Conservation (phyloP, 2,797 vertebrate species). For the Neostethus bicornis region DNA sequence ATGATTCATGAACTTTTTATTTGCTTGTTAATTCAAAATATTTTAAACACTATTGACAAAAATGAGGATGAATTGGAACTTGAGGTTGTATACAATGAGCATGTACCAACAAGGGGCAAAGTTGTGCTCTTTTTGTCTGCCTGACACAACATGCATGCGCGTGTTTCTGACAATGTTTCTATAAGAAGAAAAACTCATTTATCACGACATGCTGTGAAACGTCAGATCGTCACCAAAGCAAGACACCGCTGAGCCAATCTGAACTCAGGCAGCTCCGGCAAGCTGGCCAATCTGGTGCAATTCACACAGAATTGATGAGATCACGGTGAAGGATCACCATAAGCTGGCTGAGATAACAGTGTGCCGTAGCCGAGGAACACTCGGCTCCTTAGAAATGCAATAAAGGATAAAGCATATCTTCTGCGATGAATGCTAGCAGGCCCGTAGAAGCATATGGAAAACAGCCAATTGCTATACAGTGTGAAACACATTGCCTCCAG, state of each 20-base stretch:
- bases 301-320: slow-evolving; percentile 76
- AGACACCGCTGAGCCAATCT: slow-evolving; percentile 76
- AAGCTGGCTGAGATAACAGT: slow-evolving; percentile 71
- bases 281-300: slow-evolving; percentile 64
- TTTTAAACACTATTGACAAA: slow-evolving; percentile 42
- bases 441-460: slow-evolving; percentile 47
- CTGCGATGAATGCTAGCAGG: slow-evolving; percentile 57
- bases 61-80: slow-evolving; percentile 28
- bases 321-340: slow-evolving; percentile 74
- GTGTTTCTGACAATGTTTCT: slow-evolving; percentile 33
- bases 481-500: slow-evolving; percentile 38
- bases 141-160: neutral
- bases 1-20: slow-evolving; percentile 41
- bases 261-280: slow-evolving; percentile 29
- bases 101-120: slow-evolving; percentile 15
- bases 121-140: slow-evolving; percentile 10
- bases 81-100: slow-evolving; percentile 24
- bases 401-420: slow-evolving; percentile 65
- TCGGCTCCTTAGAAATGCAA: slow-evolving; percentile 71
- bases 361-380: slow-evolving; percentile 50
- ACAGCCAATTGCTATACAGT: slow-evolving; percentile 62
- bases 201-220: slow-evolving; percentile 76
- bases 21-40: slow-evolving; percentile 42
- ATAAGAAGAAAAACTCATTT: slow-evolving; percentile 71
- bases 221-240: slow-evolving; percentile 67